Base-by-base conservation (phyloP, 2,888 invertebrate genomes). In the Pristionchus maxplancki region DNA sequence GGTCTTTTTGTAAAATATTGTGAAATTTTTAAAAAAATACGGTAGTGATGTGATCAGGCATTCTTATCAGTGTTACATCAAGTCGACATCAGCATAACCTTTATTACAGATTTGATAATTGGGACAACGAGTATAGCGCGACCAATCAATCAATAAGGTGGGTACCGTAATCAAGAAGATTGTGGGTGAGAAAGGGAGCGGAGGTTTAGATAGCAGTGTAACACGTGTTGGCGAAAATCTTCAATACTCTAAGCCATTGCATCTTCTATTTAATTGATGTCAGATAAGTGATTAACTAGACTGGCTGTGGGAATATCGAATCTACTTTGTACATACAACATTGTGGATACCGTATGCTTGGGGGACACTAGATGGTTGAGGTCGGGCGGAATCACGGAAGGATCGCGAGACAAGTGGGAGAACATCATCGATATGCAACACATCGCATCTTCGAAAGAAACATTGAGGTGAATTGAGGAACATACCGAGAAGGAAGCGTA, bases 381-480 rank as follows among this genome's bases (percentile, higher is more conserved):
- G 74, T 74, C 40, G 37, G 8, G 5, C 24, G 74, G 40, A 67
- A 74, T 74, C 74, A 74, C 74, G 74, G 24, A 74, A n/a, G 40
- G 20, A 74, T 74, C 74, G 74, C 74, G 40, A 67, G 34, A 74
- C 74, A 74, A 74, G 74, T 74, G 37, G 37, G 58, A 24, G 74
- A 67, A 67, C 64, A 31, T 74, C 64, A 40, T 71, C 74, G 74
- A 74, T 74, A 74, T 74, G 74, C 74, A 71, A 71, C 40, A 15
- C 24, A 74, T 74, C 40, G 74, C 74, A 74, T 74, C 64, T 67
- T 67, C 40, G 74, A 74, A 74, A 74, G 74, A 74, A 40, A 67
- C 34, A 74, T 24, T 40, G 74, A 74, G 74, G 74, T 74, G 74
- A 37, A 74, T 31, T 0, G 24, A 62, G n/a, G n/a, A 17, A 40